Percentiles rank a stretch among this genome's conserved stretches.
Evolutionary conservation across 2,888 invertebrate genomes (phyloP).

Genomic region (Acleris holmiana): DNA sequence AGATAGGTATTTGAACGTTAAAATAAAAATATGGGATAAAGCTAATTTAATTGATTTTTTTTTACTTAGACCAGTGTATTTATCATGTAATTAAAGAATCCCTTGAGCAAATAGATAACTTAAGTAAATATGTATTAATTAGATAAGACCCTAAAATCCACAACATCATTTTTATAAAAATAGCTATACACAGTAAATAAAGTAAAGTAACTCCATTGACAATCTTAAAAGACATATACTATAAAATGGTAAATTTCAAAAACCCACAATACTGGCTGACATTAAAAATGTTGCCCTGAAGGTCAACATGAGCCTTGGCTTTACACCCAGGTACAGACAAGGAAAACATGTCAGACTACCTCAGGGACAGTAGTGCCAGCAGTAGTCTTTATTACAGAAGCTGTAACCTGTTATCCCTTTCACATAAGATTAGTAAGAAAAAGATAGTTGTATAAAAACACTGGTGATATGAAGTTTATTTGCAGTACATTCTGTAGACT

Average conservation of each 20-base stretch:
- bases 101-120: no score
- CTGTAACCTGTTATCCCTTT: neutral
- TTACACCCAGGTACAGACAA: conserved; percentile 19
- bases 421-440: neutral
- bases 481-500: conserved; percentile 8
- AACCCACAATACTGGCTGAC: conserved; percentile 16
- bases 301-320: conserved; percentile 30
- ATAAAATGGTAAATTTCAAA: conserved; percentile 9
- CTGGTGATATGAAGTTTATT: neutral
- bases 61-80: no score
- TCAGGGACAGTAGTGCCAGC: neutral
- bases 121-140: no score
- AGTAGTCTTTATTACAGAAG: neutral
- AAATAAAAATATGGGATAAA: no score
- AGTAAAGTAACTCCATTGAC: neutral
- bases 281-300: conserved; percentile 33
- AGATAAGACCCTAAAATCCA: no score
- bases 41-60: no score
- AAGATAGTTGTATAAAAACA: neutral
- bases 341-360: conserved; percentile 22
- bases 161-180: neutral
- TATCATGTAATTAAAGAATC: no score
- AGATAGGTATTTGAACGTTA: neutral
- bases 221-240: conserved; percentile 11
- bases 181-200: neutral